Evolutionary conservation across 2,888 invertebrate genomes (phyloP).

Genomic region (Scaptomyza tumidula): DNA sequence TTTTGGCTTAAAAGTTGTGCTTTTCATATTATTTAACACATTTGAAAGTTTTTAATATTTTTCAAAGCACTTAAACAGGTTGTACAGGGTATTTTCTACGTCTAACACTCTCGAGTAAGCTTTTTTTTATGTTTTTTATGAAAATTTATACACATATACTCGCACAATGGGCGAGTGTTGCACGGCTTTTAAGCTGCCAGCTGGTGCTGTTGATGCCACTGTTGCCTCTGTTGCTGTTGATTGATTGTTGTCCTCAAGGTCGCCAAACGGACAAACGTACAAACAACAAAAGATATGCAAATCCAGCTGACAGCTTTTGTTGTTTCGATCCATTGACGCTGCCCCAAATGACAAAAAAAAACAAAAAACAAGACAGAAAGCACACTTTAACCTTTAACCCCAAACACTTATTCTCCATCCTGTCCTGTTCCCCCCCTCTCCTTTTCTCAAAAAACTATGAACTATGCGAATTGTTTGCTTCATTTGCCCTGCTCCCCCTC

Average conservation of each 20-base stretch:
- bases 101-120: not conserved
- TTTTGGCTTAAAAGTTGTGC: no score
- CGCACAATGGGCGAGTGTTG: constrained; percentile 33
- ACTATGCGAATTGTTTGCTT: constrained; percentile 21
- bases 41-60: no score
- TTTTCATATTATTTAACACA: no score
- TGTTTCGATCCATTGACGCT: constrained; percentile 11
- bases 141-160: constrained; percentile 4
- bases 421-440: not conserved
- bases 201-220: constrained; percentile 25
- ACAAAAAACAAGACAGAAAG: constrained; percentile 8
- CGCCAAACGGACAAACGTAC: constrained; percentile 38
- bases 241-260: constrained; percentile 62
- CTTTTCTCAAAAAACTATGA: constrained; percentile 8
- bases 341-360: not conserved
- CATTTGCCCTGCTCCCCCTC: constrained; percentile 5
- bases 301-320: constrained; percentile 44
- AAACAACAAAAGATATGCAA: constrained; percentile 68
- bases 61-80: no score
- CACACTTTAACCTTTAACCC: constrained; percentile 26
- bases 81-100: not conserved
- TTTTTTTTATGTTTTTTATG: not conserved
- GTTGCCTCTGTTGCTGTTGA: constrained; percentile 33
- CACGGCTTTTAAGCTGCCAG: constrained; percentile 59
- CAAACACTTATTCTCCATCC: not conserved